Base-by-base conservation (phyloP, 1,140 invertebrate genomes). In the Harpegnathos saltator region DNA sequence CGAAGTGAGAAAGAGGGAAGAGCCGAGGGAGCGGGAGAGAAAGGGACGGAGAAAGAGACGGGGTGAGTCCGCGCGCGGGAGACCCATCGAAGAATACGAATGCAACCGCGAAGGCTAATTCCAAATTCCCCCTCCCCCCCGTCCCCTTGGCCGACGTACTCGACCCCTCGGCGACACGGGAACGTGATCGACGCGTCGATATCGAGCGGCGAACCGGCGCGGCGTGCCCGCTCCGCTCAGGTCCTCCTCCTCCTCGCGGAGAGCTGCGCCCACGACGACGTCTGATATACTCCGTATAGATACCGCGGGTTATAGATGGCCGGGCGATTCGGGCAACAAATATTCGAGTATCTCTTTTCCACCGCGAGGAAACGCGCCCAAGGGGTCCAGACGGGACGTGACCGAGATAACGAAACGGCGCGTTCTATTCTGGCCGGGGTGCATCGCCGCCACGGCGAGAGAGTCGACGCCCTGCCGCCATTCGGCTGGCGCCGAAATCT, bases 331-430 rank as follows among this genome's bases (percentile, higher is more conserved):
- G 62, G 52, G 71, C 83, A 85, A 88, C 86, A 83, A 89, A 89
- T 85, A 85, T 89, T 88, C 87, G 78, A 87, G 87, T 85, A 88
- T 89, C 87, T 89, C 77, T 83, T 89, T 89, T 75, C 86, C 83
- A 77, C 61, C 65, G 38, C 9, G 86, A 78, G 83, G 77, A 74
- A 82, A 83, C 77, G 87, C 83, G 72, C 71, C 66, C 74, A 72
- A 11, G 44, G 85, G 85, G 85, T 87, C 82, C 73, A 80, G 86
- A 85, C 83, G 73, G 66, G 48, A 89, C 87, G 87, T 88, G 87
- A 89, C 87, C 78, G 61, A 85, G 87, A 89, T 89, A 89, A 89
- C 83, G 78, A 88, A 88, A 85, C 77, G 74, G 68, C 62, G 73
- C 62, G 73, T 68, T 84, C 63, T 69, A 78, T 78, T 78, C 80